Evolutionary conservation across 64 coral and sea anemone species (phyloP), one percentile per base, ranked within the genome.

Genomic region (Stylophora pistillata): DNA sequence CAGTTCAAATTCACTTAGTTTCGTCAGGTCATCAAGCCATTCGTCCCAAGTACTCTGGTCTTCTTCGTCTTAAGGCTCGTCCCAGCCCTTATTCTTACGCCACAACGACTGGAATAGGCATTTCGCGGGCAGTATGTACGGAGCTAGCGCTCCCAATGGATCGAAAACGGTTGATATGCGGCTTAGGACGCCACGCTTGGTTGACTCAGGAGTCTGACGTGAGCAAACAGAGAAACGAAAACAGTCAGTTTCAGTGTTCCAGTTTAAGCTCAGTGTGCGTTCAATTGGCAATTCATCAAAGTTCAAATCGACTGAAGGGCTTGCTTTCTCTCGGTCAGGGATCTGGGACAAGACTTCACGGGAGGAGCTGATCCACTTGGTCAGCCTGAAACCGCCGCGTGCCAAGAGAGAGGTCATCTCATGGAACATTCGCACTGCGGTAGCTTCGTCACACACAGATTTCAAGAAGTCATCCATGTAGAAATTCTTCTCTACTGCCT

Each of bases 391-490:
- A 73, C 86, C 72, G 57, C 86, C 86, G 60, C 86, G 74, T 0
- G 74, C 15, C 54, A 88, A 66, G 33, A 78, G 47, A 23, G 72
- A 61, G 33, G 74, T 88, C 30, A 88, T 61, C 78, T 88, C 86
- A 37, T 41, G 58, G 30, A 31, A 31, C 55, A 88, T 76, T 69
- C 58, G 72, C 23, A 78, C 74, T 74, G 86, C 58, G 0, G 55
- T 88, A 55, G 71, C 25, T 88, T 78, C 58, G 29, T 78, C 62
- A 78, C 58, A 75, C 32, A 88, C 57, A 29, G 86, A 88, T 60
- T 88, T 88, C 47, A 88, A 56, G 33, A 88, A 64, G 60, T 88
- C 86, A 56, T 86, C 86, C 91, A 93, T 83, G 82, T 88, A 93
- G 53, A 93, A 84, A 37, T 88, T 93, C 28, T 30, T 62, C n/a